Evolutionary conservation across 2,113 vertebrate genomes (phyloP), one percentile per base, ranked within the genome.

Genomic region (Chionodraco myersi): DNA sequence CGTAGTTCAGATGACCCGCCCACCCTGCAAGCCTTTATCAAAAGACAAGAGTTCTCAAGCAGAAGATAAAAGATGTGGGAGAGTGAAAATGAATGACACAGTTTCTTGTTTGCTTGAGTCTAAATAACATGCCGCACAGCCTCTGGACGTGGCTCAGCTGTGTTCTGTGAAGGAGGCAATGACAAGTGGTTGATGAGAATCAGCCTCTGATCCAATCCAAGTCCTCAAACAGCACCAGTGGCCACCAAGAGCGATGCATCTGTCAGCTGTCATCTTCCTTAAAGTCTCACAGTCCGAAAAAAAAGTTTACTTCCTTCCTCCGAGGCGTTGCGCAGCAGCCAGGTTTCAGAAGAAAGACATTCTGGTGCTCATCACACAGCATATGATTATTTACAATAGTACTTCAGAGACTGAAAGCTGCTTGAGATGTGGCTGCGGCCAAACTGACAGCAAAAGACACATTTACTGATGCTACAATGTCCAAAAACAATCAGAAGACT

Each of bases 241-340:
- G 87, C 73, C 82, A 82, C 77, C 65, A 79, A 89, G 69, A 87
- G 86, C 12, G 76, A 73, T 77, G 80, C 78, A 89, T 92, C 88
- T 86, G 87, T 91, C 89, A 91, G 80, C 87, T 92, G 91, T 91
- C 88, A 85, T 88, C 86, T 88, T 62, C 41, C 71, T 82, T 82
- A 75, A 79, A 79, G 66, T 77, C 72, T 66, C 63, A 66, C 53
- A 63, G 64, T 64, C 2, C 36, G 30, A 12, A 30, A 18, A 54
- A 63, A 30, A 16, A 48, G 26, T 76, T 63, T 59, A 81, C 83
- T 90, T 92, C 88, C 89, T 90, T 90, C 82, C 86, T 90, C 77
- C 77, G 75, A 58, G 86, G 79, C 77, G 2, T 77, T 48, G 15
- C 64, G 10, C 69, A 58, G 79, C 62, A 75, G 82, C 77, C 80